These are phyloP conservation scores for Sinocyclocheilus rhinocerous DNA, from an alignment of 2,113 vertebrate genomes.

Conservation along the genomic window DNA sequence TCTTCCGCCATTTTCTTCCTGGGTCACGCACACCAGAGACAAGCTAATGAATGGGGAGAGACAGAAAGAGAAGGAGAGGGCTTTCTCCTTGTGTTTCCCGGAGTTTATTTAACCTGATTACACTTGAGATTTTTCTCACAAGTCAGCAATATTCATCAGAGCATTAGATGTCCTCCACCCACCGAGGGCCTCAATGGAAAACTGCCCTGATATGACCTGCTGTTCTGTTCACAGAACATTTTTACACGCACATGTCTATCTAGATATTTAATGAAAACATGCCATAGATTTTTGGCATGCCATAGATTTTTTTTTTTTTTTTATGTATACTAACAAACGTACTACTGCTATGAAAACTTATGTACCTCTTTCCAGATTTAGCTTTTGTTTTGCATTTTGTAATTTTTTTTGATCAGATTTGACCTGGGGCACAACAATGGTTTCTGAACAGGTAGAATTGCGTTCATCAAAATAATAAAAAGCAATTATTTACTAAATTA, in stretches of 20 bases:
- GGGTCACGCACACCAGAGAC: constrained; percentile 33
- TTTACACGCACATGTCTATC: constrained; percentile 10
- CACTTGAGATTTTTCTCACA: constrained; percentile 65
- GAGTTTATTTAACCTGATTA: constrained; percentile 72
- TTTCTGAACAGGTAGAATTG: neutral
- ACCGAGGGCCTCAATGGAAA: constrained; percentile 58
- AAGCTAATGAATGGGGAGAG: constrained; percentile 41
- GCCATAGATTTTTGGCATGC: neutral
- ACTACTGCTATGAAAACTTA: neutral
- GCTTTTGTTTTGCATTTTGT: neutral
- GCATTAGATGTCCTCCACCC: constrained; percentile 57
- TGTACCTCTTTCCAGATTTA: neutral
- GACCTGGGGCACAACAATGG: neutral
- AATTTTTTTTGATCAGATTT: neutral
- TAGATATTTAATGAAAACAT: neutral
- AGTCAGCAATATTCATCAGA: constrained; percentile 52
- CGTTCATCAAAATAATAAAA: too few species aligned
- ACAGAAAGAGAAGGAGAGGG: neutral
- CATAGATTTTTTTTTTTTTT: too few species aligned
- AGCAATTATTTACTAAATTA: too few species aligned
- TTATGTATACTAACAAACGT: neutral
- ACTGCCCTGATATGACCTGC: constrained; percentile 45
- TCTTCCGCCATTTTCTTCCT: constrained; percentile 42
- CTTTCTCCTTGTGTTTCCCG: constrained; percentile 20
- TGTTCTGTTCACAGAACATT: constrained; percentile 39